Evolutionary conservation across 2,888 invertebrate genomes (phyloP), one percentile per base, ranked within the genome.

Genomic region (Sphinx pinastri): DNA sequence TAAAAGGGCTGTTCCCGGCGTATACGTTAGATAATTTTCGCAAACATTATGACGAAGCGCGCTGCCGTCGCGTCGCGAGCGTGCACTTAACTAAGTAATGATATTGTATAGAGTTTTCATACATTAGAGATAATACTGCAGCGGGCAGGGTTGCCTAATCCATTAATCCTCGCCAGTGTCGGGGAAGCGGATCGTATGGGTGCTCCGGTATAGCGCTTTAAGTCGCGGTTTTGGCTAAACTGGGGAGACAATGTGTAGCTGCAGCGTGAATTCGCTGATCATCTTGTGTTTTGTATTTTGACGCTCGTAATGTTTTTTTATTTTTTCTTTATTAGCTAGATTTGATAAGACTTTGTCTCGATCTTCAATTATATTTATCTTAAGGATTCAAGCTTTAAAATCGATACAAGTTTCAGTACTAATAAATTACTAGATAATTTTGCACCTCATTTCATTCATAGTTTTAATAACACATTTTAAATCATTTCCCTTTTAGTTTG

Each of bases 61-160:
- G 63, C 19, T 49, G 49, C 12, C 13, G 14, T 58, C 12, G 47
- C 25, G 6, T 58, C 49, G 19, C 63, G 49, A 8, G 63, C 19
- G 63, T 19, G 63, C 49, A 63, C 63, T 63, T 63, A 63, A 63
- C 63, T 63, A 63, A 63, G 63, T 63, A 63, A 63, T 63, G 49
- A 49, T 47, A 49, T 16, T 63, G 47, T 49, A 63, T 49, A 19
- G 63, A 63, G 63, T 63, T 63, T 63, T 63, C 63, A 49, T 63
- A 63, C 63, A 63, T 63, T 63, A 63, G 19, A 63, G 63, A 63
- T 63, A 63, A 73, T 19, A 60, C 67, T 71, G 68, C 71, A 73
- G 55, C 57, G 68, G 67, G 57, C 69, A 71, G 71, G 69, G 54
- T 38, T 66, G 63, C 70, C 45, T 74, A 74, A 74, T 74, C 72